Percentiles rank a stretch among this genome's conserved stretches.
phyloP scores from a whole-genome alignment of 2,797 vertebrate genomes.

The Sebastes baramenuke region DNA sequence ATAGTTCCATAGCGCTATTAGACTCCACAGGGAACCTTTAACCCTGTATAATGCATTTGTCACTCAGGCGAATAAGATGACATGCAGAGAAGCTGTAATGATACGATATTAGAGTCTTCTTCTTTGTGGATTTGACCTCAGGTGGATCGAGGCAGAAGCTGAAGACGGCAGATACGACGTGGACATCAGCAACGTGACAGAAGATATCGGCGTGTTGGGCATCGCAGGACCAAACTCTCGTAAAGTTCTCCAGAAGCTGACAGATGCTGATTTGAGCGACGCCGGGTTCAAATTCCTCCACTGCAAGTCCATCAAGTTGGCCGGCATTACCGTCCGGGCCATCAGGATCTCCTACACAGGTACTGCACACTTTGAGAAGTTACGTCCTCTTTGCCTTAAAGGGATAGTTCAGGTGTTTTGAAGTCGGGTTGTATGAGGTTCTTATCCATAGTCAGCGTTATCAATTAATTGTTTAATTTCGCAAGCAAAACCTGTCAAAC shows the following conservation, averaged over 20 bases:
- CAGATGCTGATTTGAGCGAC: slow-evolving; percentile 88
- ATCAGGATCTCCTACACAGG: slow-evolving; percentile 97
- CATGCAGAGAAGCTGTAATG: not conserved
- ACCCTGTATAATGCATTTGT: not conserved
- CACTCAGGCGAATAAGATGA: not conserved
- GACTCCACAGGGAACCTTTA: not conserved
- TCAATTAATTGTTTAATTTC: too few species aligned
- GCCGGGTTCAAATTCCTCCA: slow-evolving; percentile 91
- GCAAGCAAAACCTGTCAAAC: too few species aligned
- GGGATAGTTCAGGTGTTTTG: too few species aligned
- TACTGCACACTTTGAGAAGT: slow-evolving; percentile 54
- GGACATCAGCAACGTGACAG: slow-evolving; percentile 89
- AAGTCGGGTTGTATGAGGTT: too few species aligned
- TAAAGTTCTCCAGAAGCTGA: slow-evolving; percentile 93
- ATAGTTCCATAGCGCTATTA: not conserved
- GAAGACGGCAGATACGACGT: slow-evolving; percentile 83
- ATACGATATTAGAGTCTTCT: not conserved
- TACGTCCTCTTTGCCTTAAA: not conserved
- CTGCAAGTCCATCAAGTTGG: slow-evolving; percentile 86
- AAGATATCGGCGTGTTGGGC: slow-evolving; percentile 91
- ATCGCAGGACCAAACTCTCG: slow-evolving; percentile 90
- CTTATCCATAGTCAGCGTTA: too few species aligned
- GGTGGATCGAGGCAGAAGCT: slow-evolving; percentile 93
- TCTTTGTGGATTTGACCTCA: slow-evolving; percentile 54
- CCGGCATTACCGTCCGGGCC: slow-evolving; percentile 84